phyloP scores from a whole-genome alignment of 1,140 invertebrate genomes.

The Rhagoletis pomonella region DNA sequence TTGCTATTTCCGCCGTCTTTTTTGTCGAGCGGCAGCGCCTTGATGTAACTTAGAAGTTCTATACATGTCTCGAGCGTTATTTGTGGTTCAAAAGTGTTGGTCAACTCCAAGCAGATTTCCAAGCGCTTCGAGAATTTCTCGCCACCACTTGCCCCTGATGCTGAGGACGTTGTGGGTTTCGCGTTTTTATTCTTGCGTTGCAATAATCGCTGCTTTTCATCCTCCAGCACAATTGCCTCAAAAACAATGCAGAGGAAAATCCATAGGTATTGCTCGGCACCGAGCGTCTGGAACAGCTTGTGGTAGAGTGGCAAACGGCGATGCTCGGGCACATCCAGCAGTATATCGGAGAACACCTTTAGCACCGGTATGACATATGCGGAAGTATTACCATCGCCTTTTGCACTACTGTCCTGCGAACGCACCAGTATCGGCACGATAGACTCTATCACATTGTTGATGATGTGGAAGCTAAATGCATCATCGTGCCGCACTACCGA shows the following conservation, averaged over 20 bases:
- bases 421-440: conserved; percentile 88
- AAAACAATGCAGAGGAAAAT: conserved; percentile 83
- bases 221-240: conserved; percentile 80
- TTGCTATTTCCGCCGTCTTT: neutral
- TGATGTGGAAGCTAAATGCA: conserved; percentile 94
- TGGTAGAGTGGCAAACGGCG: conserved; percentile 86
- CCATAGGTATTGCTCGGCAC: conserved; percentile 83
- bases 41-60: conserved; percentile 80
- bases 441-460: conserved; percentile 91
- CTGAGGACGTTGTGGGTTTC: conserved; percentile 64
- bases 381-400: conserved; percentile 75
- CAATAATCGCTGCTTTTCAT: conserved; percentile 72
- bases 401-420: conserved; percentile 62
- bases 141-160: neutral
- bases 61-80: conserved; percentile 80
- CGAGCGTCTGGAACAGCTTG: conserved; percentile 85
- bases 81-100: conserved; percentile 80
- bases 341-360: conserved; percentile 91
- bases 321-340: conserved; percentile 93
- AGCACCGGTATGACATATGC: conserved; percentile 80
- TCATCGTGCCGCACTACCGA: conserved; percentile 94
- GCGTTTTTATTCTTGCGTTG: conserved; percentile 58
- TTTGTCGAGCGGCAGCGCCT: conserved; percentile 80
- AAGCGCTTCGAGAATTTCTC: conserved; percentile 76
- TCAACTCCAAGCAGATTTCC: conserved; percentile 82